Evolutionary conservation across 2,113 vertebrate species (phyloP), one percentile per base, ranked within the genome.

Genomic region (Chaetorhynchus papuensis): DNA sequence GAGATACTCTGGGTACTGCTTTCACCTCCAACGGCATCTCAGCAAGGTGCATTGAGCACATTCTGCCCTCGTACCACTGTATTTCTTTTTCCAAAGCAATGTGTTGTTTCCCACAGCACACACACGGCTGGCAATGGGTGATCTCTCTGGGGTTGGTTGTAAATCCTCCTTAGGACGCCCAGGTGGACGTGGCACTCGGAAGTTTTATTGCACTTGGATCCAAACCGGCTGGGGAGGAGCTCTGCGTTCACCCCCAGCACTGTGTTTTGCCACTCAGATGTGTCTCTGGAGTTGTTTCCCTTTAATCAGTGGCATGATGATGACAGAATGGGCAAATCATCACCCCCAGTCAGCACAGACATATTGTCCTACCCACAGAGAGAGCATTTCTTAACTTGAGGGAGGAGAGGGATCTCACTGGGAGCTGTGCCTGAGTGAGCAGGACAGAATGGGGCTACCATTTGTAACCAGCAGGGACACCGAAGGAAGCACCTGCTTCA

Each of bases 401-500:
- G 65, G 76, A 50, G 71, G n/a, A 53, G 53, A 41, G 26, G n/a
- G 44, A 44, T 87, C 70, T 95, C 91, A 3, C 27, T 59, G 75
- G 85, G 69, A 92, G 56, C 10, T 61, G 69, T 89, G 79, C 72
- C 83, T 95, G 85, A 89, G 47, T 6, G 49, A 95, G 85, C 85
- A 81, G 92, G 93, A 96, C 90, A 87, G 92, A 96, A 93, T 54
- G 93, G 93, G 88, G 83, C 92, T 90, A 30, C 60, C 49, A 22
- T 33, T 83, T 68, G 83, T 13, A 42, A 78, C 71, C 60, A 84
- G 76, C 64, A 90, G 64, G 70, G 87, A 92, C 61, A 86, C 3
- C 44, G 87, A 65, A 83, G 90, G 69, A 65, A 95, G 41, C 90
- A 35, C 60, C 85, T 93, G 86, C 90, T 52, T 53, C 27, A n/a